Evolutionary conservation across 2,113 vertebrate genomes (phyloP), one percentile per base, ranked within the genome.

Genomic region (Sapayoa aenigma): DNA sequence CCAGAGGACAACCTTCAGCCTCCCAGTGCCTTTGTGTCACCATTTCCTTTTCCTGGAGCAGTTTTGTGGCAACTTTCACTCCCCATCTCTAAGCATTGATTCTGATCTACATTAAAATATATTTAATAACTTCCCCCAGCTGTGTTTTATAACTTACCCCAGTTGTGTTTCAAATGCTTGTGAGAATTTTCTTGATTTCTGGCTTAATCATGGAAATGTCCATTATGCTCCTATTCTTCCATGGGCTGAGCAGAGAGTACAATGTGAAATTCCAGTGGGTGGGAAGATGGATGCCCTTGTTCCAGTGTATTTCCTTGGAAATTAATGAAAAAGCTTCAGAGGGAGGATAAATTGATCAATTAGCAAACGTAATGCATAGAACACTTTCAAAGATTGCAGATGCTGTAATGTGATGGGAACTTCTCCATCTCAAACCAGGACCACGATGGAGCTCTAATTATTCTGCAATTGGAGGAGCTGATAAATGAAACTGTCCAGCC

Each of bases 401-500:
- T 93, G 62, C 50, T 46, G 79, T 90, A 93, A 90, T 86, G 50
- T 85, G 86, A 94, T 19, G 74, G 79, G 91, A 96, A 96, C 53
- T 6, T 73, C 59, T 93, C 44, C 25, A 14, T 89, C 62, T 92
- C 63, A 77, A 87, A 84, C 35, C 24, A 60, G 84, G 75, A 76
- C 42, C 75, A 77, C 66, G 84, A 90, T 87, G 87, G 68, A 95
- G 76, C 88, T 95, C 86, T 76, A 93, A 89, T 96, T 96, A 95
- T 97, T 95, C 84, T 77, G 90, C 85, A 90, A 14, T 87, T 62
- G 73, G 37, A 94, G 95, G 93, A 94, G 74, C 93, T 97, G 97
- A 98, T 90, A 97, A 97, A 97, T 96, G 94, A 69, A 97, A 95
- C 85, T 78, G 56, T 69, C 95, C 65, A 20, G 95, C 76, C 91